phyloP scores from a whole-genome alignment of 2,888 invertebrate genomes.

The Sarcophaga rosellei region DNA sequence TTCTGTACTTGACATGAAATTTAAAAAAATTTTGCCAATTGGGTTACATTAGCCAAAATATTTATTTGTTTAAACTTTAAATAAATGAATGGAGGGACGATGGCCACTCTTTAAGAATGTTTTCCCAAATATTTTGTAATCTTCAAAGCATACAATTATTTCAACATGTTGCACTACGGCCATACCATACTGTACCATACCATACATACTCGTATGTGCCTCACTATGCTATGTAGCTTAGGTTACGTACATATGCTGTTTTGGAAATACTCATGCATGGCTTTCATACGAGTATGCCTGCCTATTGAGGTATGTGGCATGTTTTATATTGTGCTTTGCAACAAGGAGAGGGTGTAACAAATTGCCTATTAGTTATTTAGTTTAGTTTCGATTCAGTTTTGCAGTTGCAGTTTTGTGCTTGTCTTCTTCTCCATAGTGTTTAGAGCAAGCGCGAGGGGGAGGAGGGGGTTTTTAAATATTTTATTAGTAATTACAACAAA shows the following conservation, averaged over 20 bases:
- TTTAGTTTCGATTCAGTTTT: constrained; percentile 20
- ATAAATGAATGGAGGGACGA: not conserved
- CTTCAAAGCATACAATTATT: not conserved
- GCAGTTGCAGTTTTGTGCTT: constrained; percentile 5
- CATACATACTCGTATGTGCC: not conserved
- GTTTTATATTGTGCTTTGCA: not conserved
- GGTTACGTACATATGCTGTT: not conserved
- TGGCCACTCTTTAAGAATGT: not conserved
- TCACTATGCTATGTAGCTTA: not conserved
- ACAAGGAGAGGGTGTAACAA: constrained; percentile 67
- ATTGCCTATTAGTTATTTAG: constrained; percentile 68
- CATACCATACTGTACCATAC: not conserved
- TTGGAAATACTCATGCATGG: not conserved
- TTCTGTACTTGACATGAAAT: too few relatives aligned
- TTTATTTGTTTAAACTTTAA: too few relatives aligned
- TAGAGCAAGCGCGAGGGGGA: constrained; percentile 38
- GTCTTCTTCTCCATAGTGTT: constrained; percentile 45
- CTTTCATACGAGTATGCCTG: not conserved
- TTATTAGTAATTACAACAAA: constrained; percentile 68
- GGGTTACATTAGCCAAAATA: too few relatives aligned
- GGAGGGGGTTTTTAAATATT: constrained; percentile 50
- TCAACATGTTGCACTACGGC: not conserved
- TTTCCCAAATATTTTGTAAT: not conserved
- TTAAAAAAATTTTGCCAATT: too few relatives aligned
- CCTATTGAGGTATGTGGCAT: constrained; percentile 19